These are phyloP conservation scores for Epistrophe eligans DNA, from an alignment of 2,888 invertebrate genomes.

Conservation along the genomic window DNA sequence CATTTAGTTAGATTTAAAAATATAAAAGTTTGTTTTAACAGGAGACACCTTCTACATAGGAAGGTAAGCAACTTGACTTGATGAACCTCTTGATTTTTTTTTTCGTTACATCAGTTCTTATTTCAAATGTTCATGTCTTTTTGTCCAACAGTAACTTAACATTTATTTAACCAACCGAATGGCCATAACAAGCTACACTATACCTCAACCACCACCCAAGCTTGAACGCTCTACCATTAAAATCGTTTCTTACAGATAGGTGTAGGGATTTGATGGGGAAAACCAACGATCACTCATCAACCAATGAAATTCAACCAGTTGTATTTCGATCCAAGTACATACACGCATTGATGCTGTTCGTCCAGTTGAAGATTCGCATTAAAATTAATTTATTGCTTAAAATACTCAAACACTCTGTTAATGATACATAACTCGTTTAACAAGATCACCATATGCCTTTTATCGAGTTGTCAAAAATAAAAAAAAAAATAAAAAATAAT, in stretches of 20 bases:
- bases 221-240: background rate
- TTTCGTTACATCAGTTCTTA: background rate
- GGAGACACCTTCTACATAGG: no score
- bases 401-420: slow-evolving; percentile 59
- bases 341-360: slow-evolving; percentile 3
- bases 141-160: background rate
- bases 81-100: background rate
- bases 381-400: slow-evolving; percentile 67
- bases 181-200: background rate
- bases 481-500: slow-evolving; percentile 15
- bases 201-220: slow-evolving; percentile 12
- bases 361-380: slow-evolving; percentile 63
- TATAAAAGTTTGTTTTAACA: no score
- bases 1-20: no score
- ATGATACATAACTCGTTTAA: slow-evolving; percentile 66
- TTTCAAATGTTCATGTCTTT: background rate
- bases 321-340: background rate
- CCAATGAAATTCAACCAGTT: slow-evolving; percentile 63
- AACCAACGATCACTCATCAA: slow-evolving; percentile 1
- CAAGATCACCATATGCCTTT: slow-evolving; percentile 66
- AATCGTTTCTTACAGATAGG: background rate
- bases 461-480: slow-evolving; percentile 37
- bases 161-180: slow-evolving; percentile 4
- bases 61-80: background rate
- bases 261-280: background rate